These are phyloP conservation scores for Liasis olivaceus DNA, from an alignment of 2,797 vertebrate genomes.

Conservation along the genomic window DNA sequence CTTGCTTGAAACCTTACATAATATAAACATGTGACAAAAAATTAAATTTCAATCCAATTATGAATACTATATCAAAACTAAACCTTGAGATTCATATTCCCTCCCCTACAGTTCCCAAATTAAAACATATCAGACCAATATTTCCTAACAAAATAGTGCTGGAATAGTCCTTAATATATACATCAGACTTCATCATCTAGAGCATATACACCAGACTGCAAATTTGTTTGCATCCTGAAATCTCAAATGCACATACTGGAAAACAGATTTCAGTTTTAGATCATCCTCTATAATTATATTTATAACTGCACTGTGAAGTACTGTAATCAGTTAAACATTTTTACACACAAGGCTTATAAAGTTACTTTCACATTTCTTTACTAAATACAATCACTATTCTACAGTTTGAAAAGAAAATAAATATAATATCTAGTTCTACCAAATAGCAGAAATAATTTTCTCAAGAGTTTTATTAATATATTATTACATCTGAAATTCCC, in stretches of 20 bases:
- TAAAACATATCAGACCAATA: background rate
- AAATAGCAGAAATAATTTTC: background rate
- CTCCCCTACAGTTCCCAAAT: background rate
- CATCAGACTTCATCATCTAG: background rate
- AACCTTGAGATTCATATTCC: background rate
- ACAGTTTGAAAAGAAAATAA: background rate
- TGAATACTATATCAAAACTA: background rate
- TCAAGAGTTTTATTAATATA: background rate
- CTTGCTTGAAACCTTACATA: background rate
- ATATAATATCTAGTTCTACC: background rate
- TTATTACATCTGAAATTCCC: background rate
- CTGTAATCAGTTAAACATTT: background rate
- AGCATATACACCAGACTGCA: background rate
- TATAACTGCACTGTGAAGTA: background rate
- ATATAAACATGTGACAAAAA: background rate
- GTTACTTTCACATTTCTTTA: background rate
- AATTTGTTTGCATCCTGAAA: background rate
- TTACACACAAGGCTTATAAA: background rate
- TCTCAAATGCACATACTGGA: background rate
- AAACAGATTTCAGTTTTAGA: background rate
- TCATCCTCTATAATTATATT: background rate
- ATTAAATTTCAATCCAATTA: background rate
- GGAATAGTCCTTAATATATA: background rate
- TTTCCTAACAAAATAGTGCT: background rate
- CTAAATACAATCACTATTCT: background rate